Evolutionary conservation across 92 coral and sea anemone genomes (phyloP).

Genomic region (Actinostola sp.): DNA sequence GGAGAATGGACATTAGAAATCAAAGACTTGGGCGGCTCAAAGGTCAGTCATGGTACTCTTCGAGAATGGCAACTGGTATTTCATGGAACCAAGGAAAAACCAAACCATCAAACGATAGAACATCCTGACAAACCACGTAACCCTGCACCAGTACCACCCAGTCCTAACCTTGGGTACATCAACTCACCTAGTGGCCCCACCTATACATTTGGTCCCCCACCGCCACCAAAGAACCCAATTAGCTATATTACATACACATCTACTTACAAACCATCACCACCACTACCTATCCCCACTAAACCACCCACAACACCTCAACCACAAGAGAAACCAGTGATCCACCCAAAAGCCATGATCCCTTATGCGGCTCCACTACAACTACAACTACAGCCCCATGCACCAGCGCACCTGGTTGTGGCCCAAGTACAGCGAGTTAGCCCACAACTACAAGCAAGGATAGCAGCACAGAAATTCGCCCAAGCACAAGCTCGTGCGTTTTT

Average conservation of each 20-base stretch:
- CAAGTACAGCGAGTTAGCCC: conserved; percentile 42
- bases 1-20: conserved; percentile 98
- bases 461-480: conserved; percentile 40
- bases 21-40: conserved; percentile 86
- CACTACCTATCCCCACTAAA: conserved; percentile 27
- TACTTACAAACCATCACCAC: conserved; percentile 17
- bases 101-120: conserved; percentile 74
- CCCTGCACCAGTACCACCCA: conserved; percentile 77
- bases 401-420: conserved; percentile 27
- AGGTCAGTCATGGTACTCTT: conserved; percentile 83
- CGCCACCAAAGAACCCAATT: conserved; percentile 17
- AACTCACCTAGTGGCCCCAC: conserved; percentile 82
- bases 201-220: conserved; percentile 81
- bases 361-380: conserved; percentile 37
- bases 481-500: conserved; percentile 24
- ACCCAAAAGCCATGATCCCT: conserved; percentile 10
- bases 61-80: conserved; percentile 94
- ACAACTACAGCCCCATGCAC: conserved; percentile 14
- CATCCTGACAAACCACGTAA: conserved; percentile 80
- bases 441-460: conserved; percentile 34
- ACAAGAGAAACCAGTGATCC: conserved; percentile 28
- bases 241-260: conserved; percentile 30
- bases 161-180: conserved; percentile 46
- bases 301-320: conserved; percentile 32
- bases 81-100: conserved; percentile 94